Percentiles rank a stretch among this genome's conserved stretches.
Evolutionary conservation across 2,888 invertebrate species (phyloP).

Genomic region (Rotaria macrura): DNA sequence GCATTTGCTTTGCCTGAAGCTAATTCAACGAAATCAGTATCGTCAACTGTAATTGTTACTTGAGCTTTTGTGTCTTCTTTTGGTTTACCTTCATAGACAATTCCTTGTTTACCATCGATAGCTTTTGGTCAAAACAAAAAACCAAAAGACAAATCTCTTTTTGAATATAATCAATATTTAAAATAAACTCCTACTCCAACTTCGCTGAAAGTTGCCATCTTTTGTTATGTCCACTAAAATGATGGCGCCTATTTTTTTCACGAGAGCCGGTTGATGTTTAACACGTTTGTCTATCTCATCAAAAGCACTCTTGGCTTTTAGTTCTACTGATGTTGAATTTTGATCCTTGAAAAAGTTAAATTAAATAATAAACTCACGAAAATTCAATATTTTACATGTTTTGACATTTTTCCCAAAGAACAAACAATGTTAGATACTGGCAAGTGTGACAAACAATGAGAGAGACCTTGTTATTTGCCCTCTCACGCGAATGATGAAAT

Average conservation of each 20-base stretch:
- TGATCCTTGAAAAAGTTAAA: neutral
- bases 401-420: neutral
- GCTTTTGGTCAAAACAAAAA: neutral
- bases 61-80: slow-evolving; percentile 64
- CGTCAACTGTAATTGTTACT: slow-evolving; percentile 73
- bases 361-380: neutral
- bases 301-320: neutral
- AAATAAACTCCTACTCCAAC: neutral
- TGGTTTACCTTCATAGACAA: slow-evolving; percentile 41
- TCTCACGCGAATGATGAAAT: no score
- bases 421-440: neutral
- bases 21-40: slow-evolving; percentile 71
- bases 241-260: neutral
- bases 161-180: no score
- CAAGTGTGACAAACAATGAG: neutral
- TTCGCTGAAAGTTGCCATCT: neutral
- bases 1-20: slow-evolving; percentile 52
- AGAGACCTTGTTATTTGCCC: no score
- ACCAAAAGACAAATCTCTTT: neutral
- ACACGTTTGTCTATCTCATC: neutral
- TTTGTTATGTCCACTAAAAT: neutral
- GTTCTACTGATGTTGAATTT: no score
- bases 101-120: neutral
- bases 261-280: neutral
- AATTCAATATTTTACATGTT: neutral